Evolutionary conservation across 1,140 invertebrate species (phyloP).

Genomic region (Drosophila kepulauana): DNA sequence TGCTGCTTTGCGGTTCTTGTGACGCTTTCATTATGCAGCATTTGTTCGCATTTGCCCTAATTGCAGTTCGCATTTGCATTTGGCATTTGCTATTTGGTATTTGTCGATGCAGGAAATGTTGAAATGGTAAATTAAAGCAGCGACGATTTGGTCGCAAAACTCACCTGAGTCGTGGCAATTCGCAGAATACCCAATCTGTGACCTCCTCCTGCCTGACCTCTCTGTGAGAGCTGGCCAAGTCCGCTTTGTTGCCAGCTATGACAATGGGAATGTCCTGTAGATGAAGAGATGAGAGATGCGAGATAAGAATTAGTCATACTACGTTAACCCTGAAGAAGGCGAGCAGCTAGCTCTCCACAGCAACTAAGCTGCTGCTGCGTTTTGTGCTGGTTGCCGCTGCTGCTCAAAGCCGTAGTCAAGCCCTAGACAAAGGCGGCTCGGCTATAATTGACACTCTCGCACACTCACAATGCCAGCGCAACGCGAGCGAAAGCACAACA

Average conservation of each 20-base stretch:
- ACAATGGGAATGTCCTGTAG: constrained; percentile 93
- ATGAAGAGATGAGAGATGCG: constrained; percentile 15
- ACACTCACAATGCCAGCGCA: constrained; percentile 55
- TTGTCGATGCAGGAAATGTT: constrained; percentile 3
- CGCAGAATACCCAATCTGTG: constrained; percentile 92
- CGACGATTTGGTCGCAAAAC: constrained; percentile 13
- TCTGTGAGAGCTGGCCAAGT: constrained; percentile 88
- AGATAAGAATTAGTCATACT: constrained; percentile 52
- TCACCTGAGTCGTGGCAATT: constrained; percentile 90
- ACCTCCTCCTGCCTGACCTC: constrained; percentile 91
- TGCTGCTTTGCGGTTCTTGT: constrained; percentile 53
- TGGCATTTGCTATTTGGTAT: constrained; percentile 30
- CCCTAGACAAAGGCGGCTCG: constrained; percentile 43
- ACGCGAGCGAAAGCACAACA: constrained; percentile 13
- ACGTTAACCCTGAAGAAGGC: constrained; percentile 13
- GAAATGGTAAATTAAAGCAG: constrained; percentile 42
- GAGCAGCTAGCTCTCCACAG: not conserved
- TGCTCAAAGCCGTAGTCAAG: not conserved
- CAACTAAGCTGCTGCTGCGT: not conserved
- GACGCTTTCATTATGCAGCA: constrained; percentile 50
- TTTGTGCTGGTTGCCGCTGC: not conserved
- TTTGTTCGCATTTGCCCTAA: constrained; percentile 56
- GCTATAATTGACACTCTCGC: constrained; percentile 68
- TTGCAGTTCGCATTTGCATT: constrained; percentile 54
- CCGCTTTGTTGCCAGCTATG: constrained; percentile 93